These are phyloP conservation scores for Saguinus imperator DNA, from an alignment of 2,113 vertebrate genomes.

Conservation along the genomic window DNA sequence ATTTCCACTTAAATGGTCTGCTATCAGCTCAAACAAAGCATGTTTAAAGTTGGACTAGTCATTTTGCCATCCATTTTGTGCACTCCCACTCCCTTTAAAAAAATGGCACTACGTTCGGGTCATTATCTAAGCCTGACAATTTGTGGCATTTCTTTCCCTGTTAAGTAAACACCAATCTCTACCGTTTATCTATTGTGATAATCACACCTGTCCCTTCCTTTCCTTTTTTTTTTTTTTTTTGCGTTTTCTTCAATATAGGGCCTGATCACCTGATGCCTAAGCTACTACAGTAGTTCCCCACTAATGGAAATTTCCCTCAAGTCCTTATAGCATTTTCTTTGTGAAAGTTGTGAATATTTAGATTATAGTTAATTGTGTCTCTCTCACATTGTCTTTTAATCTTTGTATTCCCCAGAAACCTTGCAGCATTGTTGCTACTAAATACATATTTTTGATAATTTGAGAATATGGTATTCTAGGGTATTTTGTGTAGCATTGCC, in stretches of 20 bases:
- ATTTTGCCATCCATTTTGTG: conserved; percentile 9
- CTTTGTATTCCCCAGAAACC: not conserved
- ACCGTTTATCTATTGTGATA: not conserved
- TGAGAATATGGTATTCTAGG: not conserved
- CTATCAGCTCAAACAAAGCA: not conserved
- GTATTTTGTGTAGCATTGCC: conserved; percentile 3
- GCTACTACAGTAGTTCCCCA: not conserved
- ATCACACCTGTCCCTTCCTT: not conserved
- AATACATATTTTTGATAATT: conserved; percentile 1
- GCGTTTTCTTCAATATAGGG: not conserved
- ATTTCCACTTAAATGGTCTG: not conserved
- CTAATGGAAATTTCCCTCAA: not conserved
- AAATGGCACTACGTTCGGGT: not conserved
- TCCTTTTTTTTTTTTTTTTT: not conserved
- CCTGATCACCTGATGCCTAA: not conserved
- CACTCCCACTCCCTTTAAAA: not conserved
- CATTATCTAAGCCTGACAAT: not conserved
- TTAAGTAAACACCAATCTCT: not conserved
- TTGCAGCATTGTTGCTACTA: not conserved
- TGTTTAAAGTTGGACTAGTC: not conserved
- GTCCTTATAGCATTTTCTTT: not conserved
- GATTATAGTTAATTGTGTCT: not conserved
- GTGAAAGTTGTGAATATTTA: not conserved
- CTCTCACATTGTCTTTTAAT: conserved; percentile 11
- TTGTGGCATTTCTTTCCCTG: not conserved